These are phyloP conservation scores for Chymomyza amoena DNA, from an alignment of 2,888 invertebrate species.

Conservation along the genomic window DNA sequence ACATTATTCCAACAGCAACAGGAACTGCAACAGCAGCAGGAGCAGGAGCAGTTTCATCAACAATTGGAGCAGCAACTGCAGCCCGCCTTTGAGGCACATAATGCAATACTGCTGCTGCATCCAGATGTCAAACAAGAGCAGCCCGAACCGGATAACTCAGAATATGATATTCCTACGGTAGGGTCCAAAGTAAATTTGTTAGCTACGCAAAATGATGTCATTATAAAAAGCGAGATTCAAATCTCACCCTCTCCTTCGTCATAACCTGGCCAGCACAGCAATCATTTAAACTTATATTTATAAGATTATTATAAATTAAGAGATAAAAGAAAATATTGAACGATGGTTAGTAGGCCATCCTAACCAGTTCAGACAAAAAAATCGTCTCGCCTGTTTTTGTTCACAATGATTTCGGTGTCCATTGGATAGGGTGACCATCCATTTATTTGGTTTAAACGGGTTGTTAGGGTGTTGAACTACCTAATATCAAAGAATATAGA, in stretches of 20 bases:
- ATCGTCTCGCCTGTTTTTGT: too few relatives aligned
- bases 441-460: too few relatives aligned
- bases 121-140: slow-evolving; percentile 56
- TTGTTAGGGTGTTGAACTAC: too few relatives aligned
- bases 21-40: slow-evolving; percentile 43
- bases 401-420: too few relatives aligned
- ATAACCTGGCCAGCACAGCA: too few relatives aligned
- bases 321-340: too few relatives aligned
- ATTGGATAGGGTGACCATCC: too few relatives aligned
- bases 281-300: too few relatives aligned
- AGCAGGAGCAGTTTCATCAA: slow-evolving; percentile 30
- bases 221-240: slow-evolving; percentile 74
- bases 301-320: too few relatives aligned
- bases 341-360: too few relatives aligned
- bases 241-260: slow-evolving; percentile 76
- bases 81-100: slow-evolving; percentile 42
- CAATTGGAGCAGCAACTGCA: slow-evolving; percentile 39
- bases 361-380: too few relatives aligned
- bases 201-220: slow-evolving; percentile 73
- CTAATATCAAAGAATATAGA: too few relatives aligned
- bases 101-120: slow-evolving; percentile 43
- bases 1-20: slow-evolving; percentile 57
- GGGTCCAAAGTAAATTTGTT: slow-evolving; percentile 41
- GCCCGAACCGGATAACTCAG: slow-evolving; percentile 2
- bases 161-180: slow-evolving; percentile 3